Conservation (phyloP, 2,888 invertebrate genomes). For the Sialis lutaria region DNA sequence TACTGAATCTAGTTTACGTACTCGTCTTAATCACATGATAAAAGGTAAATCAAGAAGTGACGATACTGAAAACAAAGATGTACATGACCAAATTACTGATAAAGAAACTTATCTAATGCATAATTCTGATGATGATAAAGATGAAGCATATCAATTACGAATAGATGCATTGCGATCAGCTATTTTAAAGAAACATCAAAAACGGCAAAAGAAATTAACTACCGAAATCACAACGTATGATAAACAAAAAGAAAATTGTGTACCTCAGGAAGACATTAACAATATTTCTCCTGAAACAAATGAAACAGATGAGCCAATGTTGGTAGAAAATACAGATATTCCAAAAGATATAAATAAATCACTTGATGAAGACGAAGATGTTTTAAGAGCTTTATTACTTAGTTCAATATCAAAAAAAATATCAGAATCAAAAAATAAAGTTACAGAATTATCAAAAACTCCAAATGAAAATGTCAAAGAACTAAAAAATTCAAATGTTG, state of each 20-base stretch:
- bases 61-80: slow-evolving; percentile 8
- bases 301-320: slow-evolving; percentile 14
- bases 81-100: slow-evolving; percentile 7
- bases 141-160: slow-evolving; percentile 29
- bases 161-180: slow-evolving; percentile 33
- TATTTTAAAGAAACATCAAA: slow-evolving; percentile 42
- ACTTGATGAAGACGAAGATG: slow-evolving; percentile 40
- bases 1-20: slow-evolving; percentile 14
- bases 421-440: slow-evolving; percentile 19
- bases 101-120: slow-evolving; percentile 2
- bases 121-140: slow-evolving; percentile 9
- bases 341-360: slow-evolving; percentile 19
- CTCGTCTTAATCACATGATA: slow-evolving; percentile 20
- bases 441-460: slow-evolving; percentile 1
- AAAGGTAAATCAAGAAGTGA: slow-evolving; percentile 8
- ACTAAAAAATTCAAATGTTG: slow-evolving; percentile 6
- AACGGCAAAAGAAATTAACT: slow-evolving; percentile 26
- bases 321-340: slow-evolving; percentile 27
- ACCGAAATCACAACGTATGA: too few relatives aligned
- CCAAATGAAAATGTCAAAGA: background rate
- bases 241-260: slow-evolving; percentile 2
- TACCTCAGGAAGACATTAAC: slow-evolving; percentile 10
- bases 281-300: slow-evolving; percentile 15
- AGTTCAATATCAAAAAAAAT: slow-evolving; percentile 40
- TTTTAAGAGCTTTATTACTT: slow-evolving; percentile 37